Conservation (phyloP, 1,140 invertebrate species). For the Steinernema khuongi region DNA sequence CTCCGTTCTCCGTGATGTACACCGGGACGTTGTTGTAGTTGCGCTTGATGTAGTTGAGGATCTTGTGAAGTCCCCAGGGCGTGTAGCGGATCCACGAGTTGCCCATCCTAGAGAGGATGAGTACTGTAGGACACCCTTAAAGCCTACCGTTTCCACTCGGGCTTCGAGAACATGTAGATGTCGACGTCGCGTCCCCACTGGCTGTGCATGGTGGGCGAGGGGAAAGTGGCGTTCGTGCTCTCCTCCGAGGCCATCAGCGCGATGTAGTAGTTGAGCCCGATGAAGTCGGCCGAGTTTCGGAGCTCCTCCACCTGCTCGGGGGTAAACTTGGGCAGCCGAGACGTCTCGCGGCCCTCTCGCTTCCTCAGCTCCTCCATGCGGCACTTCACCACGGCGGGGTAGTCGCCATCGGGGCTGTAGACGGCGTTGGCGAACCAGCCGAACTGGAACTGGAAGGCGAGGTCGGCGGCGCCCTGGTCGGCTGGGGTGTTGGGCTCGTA, state of each 20-base stretch:
- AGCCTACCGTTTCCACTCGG: conserved; percentile 1
- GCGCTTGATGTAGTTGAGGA: neutral
- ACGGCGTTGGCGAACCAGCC: conserved; percentile 5
- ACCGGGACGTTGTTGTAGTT: conserved; percentile 13
- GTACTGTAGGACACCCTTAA: neutral
- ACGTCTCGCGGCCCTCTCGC: neutral
- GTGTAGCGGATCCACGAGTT: neutral
- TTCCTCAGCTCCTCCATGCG: conserved; percentile 6
- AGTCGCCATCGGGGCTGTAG: neutral
- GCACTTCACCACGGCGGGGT: neutral
- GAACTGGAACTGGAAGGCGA: neutral
- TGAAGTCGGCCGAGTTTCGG: neutral
- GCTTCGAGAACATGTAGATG: neutral
- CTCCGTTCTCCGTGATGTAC: conserved; percentile 8
- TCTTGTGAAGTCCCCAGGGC: neutral
- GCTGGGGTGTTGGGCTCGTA: neutral
- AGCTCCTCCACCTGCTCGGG: neutral
- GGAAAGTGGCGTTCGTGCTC: neutral
- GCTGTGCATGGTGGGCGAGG: neutral
- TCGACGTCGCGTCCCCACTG: neutral
- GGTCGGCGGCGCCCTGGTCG: neutral
- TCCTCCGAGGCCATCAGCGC: neutral
- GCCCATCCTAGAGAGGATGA: neutral
- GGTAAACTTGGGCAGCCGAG: neutral
- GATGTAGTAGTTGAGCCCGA: conserved; percentile 1